Conservation (phyloP, 2,797 vertebrate species). For the Alca torda region DNA sequence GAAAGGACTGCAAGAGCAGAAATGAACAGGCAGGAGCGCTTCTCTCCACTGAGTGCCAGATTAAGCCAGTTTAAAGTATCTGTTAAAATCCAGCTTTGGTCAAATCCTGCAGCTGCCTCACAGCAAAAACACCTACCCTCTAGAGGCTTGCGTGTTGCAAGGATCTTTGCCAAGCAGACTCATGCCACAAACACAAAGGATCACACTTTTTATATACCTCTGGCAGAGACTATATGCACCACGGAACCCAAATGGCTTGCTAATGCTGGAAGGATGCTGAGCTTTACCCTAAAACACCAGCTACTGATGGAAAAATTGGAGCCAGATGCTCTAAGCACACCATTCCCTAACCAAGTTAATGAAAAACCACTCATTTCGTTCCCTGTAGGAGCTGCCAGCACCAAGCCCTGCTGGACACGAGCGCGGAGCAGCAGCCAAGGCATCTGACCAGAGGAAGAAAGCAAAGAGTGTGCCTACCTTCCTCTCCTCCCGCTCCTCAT, state of each 20-base stretch:
- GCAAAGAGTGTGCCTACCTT: conserved; percentile 75
- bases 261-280: rapidly evolving
- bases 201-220: no score
- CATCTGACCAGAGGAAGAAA: neutral
- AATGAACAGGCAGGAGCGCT: neutral
- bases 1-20: neutral
- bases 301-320: neutral
- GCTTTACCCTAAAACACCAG: neutral
- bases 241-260: neutral
- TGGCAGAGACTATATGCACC: neutral
- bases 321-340: neutral
- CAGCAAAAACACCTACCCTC: neutral
- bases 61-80: neutral
- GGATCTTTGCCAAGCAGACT: neutral
- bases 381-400: neutral
- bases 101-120: neutral
- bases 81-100: neutral
- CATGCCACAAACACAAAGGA: neutral
- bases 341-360: neutral
- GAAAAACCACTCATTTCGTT: neutral
- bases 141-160: rapidly evolving
- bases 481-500: conserved; percentile 78
- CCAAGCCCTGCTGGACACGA: neutral
- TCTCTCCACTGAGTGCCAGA: neutral
- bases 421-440: neutral